Base-by-base conservation (phyloP, 1,140 invertebrate species). In the Panulirus ornatus region DNA sequence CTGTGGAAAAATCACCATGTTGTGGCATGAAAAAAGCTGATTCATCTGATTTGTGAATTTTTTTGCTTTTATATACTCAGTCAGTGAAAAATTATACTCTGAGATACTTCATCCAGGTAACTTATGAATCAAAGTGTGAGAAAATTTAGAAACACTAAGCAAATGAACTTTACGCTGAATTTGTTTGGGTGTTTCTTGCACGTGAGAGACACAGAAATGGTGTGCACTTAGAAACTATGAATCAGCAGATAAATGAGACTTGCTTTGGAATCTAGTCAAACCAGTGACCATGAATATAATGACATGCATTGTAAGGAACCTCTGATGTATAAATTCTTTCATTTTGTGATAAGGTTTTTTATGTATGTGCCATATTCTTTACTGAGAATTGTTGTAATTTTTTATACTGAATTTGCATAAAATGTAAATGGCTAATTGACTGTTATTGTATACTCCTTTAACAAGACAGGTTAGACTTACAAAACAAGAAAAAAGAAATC, bases 401-500 rank as follows among this genome's bases (percentile, higher is more conserved):
- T 84, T 71, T 81, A 84, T 84, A 71, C 51, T 70, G 83, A 84
- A 84, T 84, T 84, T 84, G 40, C 83, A 84, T 84, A 84, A 84
- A 84, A 84, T 73, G 40, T 70, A 73, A 84, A 84, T 84, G 38
- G 70, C 47, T 73, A n/a, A 40, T 1, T 19, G 63, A 5, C 2
- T 84, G n/a, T 70, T 70, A 44, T 44, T 79, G 9, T 22, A 22
- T 51, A 51, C 14, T 79, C 76, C 76, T 78, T 78, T 1, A 16
- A 47, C 22, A 27, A 19, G 38, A n/a, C n/a, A n/a, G n/a, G n/a
- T n/a, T n/a, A n/a, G n/a, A n/a, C n/a, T n/a, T n/a, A n/a, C n/a
- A n/a, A n/a, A n/a, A n/a, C n/a, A n/a, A n/a, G n/a, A n/a, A n/a
- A n/a, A n/a, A n/a, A n/a, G n/a, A n/a, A n/a, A n/a, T n/a, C n/a